Evolutionary conservation across 2,113 vertebrate species (phyloP).

Genomic region (Thunnus thynnus): DNA sequence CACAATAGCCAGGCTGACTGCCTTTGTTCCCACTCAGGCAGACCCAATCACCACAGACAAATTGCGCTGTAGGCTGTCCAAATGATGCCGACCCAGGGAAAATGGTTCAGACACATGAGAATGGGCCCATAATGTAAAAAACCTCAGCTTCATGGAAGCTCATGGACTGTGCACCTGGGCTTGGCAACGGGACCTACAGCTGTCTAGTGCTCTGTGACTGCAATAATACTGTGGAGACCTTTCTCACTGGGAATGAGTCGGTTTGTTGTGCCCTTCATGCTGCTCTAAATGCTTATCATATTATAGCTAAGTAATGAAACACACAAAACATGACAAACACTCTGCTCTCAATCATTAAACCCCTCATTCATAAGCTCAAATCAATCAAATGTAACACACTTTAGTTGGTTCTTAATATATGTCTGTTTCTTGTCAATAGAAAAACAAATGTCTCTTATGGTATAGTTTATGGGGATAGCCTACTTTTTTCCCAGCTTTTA

Average conservation of each 20-base stretch:
- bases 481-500: neutral
- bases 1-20: constrained; percentile 73
- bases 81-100: constrained; percentile 71
- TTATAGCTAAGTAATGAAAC: constrained; percentile 3
- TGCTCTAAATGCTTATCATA: neutral
- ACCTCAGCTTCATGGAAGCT: constrained; percentile 33
- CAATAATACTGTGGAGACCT: constrained; percentile 12
- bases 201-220: constrained; percentile 27
- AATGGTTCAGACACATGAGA: constrained; percentile 75
- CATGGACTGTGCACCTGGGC: constrained; percentile 50
- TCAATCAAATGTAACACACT: neutral
- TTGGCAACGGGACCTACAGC: constrained; percentile 10
- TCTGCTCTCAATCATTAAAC: neutral
- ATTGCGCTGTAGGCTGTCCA: constrained; percentile 76
- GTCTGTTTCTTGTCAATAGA: neutral
- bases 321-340: neutral
- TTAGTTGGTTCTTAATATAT: constrained; percentile 5
- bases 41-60: constrained; percentile 82
- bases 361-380: neutral
- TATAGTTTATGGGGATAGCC: neutral
- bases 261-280: constrained; percentile 19
- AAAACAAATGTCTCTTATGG: neutral
- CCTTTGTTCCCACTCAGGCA: constrained; percentile 79
- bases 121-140: constrained; percentile 70
- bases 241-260: constrained; percentile 21